Percentiles rank a stretch among this genome's conserved stretches.
These are phyloP conservation scores for Acronicta psi DNA, from an alignment of 2,888 invertebrate species.

Conservation along the genomic window DNA sequence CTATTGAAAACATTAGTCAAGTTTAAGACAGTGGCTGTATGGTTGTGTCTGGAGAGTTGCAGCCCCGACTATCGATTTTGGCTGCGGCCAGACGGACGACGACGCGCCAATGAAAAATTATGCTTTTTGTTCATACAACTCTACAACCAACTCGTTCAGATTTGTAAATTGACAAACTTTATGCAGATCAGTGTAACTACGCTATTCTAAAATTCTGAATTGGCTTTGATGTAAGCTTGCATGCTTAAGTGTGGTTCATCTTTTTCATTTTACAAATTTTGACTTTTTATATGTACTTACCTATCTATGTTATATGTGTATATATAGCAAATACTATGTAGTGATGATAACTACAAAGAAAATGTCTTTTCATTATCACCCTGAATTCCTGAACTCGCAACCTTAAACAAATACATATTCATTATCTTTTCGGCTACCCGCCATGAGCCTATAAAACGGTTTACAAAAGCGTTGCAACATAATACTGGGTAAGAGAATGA, in stretches of 20 bases:
- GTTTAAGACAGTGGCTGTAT: slow-evolving; percentile 51
- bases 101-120: slow-evolving; percentile 82
- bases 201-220: slow-evolving; percentile 44
- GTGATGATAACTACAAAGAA: too few species aligned
- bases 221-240: slow-evolving; percentile 26
- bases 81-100: slow-evolving; percentile 73
- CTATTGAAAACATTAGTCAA: slow-evolving; percentile 51
- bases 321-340: too few species aligned
- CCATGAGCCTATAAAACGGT: slow-evolving; percentile 57
- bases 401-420: slow-evolving; percentile 16
- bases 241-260: slow-evolving; percentile 9
- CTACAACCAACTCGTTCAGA: slow-evolving; percentile 61
- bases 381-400: slow-evolving; percentile 2
- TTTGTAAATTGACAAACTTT: slow-evolving; percentile 63
- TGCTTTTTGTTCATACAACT: slow-evolving; percentile 72
- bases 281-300: too few species aligned
- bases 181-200: slow-evolving; percentile 47
- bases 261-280: background rate
- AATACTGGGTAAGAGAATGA: slow-evolving; percentile 63
- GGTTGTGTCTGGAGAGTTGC: slow-evolving; percentile 67
- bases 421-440: slow-evolving; percentile 42
- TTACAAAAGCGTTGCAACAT: slow-evolving; percentile 61
- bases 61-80: slow-evolving; percentile 77
- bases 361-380: too few species aligned
- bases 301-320: too few species aligned